phyloP scores from a whole-genome alignment of 2,113 vertebrate genomes.

The Zosterops pallidus region DNA sequence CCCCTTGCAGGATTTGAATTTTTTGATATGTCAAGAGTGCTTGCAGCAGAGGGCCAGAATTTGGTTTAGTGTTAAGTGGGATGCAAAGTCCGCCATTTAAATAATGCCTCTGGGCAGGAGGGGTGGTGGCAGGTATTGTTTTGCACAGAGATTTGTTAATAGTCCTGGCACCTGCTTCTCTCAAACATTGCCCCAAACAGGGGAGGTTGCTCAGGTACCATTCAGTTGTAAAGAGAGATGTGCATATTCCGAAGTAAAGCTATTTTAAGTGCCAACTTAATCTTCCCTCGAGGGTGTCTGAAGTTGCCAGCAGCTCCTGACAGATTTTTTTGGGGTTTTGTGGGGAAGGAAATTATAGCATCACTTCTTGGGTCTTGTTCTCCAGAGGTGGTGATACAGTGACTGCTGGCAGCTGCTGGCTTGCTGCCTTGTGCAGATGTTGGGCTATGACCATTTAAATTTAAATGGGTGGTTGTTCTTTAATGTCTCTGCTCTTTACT shows the following conservation, averaged over 20 bases:
- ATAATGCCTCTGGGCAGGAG: neutral
- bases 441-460: neutral
- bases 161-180: neutral
- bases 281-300: neutral
- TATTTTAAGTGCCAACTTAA: neutral
- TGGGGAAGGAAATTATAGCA: neutral
- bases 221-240: slow-evolving; percentile 42
- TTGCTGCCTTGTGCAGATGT: neutral
- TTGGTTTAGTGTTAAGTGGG: neutral
- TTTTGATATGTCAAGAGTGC: neutral
- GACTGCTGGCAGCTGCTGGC: neutral
- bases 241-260: slow-evolving; percentile 14
- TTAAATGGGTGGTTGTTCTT: neutral
- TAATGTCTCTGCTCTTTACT: neutral
- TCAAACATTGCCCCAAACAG: neutral
- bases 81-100: neutral
- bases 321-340: neutral
- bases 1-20: neutral
- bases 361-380: neutral
- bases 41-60: neutral
- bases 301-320: neutral
- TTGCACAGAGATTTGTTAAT: slow-evolving; percentile 10
- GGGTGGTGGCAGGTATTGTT: slow-evolving; percentile 21
- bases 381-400: neutral
- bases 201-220: neutral